Conservation (phyloP, 1,140 invertebrate species). For the Pachypsylla venusta region DNA sequence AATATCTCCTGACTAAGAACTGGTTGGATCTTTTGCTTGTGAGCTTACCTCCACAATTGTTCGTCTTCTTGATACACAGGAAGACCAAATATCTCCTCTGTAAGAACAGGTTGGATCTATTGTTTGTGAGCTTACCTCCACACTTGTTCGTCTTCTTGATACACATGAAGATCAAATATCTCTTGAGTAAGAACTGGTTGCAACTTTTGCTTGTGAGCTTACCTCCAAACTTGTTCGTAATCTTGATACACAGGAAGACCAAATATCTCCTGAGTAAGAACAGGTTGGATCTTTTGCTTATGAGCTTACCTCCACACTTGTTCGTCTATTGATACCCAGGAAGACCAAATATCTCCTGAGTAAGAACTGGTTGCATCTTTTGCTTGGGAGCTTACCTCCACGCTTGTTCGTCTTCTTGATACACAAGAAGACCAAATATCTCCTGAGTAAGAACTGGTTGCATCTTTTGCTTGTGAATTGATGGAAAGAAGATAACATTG, state of each 20-base stretch:
- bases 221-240: too few species aligned
- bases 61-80: slow-evolving; percentile 48
- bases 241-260: too few species aligned
- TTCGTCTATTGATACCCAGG: too few species aligned
- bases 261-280: too few species aligned
- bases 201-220: too few species aligned
- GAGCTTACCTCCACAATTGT: slow-evolving; percentile 33
- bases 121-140: slow-evolving; percentile 51
- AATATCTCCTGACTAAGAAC: too few species aligned
- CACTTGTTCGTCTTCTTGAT: slow-evolving; percentile 37
- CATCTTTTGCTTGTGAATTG: slow-evolving; percentile 52
- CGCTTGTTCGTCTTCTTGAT: slow-evolving; percentile 37
- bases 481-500: slow-evolving; percentile 79
- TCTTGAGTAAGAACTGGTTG: slow-evolving; percentile 42
- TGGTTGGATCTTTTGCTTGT: too few species aligned
- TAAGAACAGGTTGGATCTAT: slow-evolving; percentile 39
- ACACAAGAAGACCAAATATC: slow-evolving; percentile 76
- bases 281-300: too few species aligned
- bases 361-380: too few species aligned
- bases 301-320: too few species aligned
- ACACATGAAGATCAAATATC: slow-evolving; percentile 76
- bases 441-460: slow-evolving; percentile 42
- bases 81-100: slow-evolving; percentile 67
- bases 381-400: too few species aligned
- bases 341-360: too few species aligned